Percentiles rank a stretch among this genome's conserved stretches.
These are phyloP conservation scores for Coregonus suidteri DNA, from an alignment of 2,797 vertebrate genomes.

Conservation along the genomic window DNA sequence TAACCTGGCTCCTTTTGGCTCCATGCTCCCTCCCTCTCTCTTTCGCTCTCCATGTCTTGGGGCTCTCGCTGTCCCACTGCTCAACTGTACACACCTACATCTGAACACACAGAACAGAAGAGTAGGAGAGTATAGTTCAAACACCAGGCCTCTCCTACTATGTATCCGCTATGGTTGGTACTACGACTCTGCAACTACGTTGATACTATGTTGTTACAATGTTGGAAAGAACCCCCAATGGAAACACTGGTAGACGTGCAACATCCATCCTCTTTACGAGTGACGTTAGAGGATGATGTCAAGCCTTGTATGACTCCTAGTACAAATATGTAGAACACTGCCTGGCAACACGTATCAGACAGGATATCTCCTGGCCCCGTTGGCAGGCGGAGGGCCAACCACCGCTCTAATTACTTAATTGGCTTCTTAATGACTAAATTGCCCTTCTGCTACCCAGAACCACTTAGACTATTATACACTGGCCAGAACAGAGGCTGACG, in stretches of 20 bases:
- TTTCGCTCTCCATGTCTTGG: slow-evolving; percentile 33
- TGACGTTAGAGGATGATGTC: not conserved
- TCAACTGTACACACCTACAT: slow-evolving; percentile 39
- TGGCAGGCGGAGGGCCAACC: slow-evolving; percentile 62
- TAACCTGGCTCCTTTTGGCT: not conserved
- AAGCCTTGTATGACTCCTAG: not conserved
- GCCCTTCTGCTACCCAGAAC: slow-evolving; percentile 76
- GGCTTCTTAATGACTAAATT: slow-evolving; percentile 81
- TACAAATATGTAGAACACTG: not conserved
- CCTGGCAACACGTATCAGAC: slow-evolving; percentile 61
- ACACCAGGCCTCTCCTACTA: not conserved
- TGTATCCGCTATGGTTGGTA: not conserved
- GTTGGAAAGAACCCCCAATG: not conserved
- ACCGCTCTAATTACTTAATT: slow-evolving; percentile 80
- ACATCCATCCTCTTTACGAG: not conserved
- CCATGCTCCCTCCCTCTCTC: slow-evolving; percentile 38
- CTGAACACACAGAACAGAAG: slow-evolving; percentile 14
- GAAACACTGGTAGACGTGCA: not conserved
- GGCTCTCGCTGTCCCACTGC: slow-evolving; percentile 49
- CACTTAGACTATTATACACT: slow-evolving; percentile 78
- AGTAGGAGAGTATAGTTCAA: slow-evolving; percentile 8
- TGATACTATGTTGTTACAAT: not conserved
- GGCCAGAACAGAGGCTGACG: slow-evolving; percentile 64
- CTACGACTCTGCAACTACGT: not conserved
- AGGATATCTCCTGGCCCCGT: slow-evolving; percentile 63